phyloP scores from a whole-genome alignment of 2,888 invertebrate genomes.

The Tiphia femorata region DNA sequence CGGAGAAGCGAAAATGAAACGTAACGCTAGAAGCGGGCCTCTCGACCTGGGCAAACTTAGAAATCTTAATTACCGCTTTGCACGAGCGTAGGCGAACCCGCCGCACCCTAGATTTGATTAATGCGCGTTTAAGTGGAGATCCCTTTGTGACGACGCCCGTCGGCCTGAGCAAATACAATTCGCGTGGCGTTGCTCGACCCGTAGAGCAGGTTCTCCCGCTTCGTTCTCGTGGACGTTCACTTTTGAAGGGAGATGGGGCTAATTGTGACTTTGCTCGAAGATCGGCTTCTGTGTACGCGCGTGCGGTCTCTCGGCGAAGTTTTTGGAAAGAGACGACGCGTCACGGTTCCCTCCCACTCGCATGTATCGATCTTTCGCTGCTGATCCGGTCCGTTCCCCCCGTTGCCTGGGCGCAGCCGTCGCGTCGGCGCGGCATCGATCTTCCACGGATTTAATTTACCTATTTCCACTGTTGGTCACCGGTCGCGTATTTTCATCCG shows the following conservation, averaged over 20 bases:
- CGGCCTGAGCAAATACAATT: conserved; percentile 43
- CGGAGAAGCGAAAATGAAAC: too few relatives aligned
- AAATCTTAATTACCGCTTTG: conserved; percentile 52
- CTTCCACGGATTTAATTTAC: conserved; percentile 36
- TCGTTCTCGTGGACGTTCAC: too few relatives aligned
- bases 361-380: too few relatives aligned
- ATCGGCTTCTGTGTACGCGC: too few relatives aligned
- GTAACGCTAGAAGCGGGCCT: too few relatives aligned
- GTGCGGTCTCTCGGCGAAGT: too few relatives aligned
- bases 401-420: background rate
- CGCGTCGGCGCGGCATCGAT: conserved; percentile 31
- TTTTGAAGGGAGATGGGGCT: too few relatives aligned
- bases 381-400: conserved; percentile 1
- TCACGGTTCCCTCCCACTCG: too few relatives aligned
- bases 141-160: conserved; percentile 40
- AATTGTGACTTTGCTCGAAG: too few relatives aligned
- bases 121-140: conserved; percentile 38
- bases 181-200: conserved; percentile 27
- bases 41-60: conserved; percentile 23
- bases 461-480: conserved; percentile 25
- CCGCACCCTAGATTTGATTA: conserved; percentile 41
- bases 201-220: too few relatives aligned
- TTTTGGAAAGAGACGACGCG: too few relatives aligned
- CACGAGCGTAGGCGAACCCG: conserved; percentile 14
- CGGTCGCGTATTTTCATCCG: conserved; percentile 33